Evolutionary conservation across 2,888 invertebrate genomes (phyloP).

Genomic region (Cephus pulcher): DNA sequence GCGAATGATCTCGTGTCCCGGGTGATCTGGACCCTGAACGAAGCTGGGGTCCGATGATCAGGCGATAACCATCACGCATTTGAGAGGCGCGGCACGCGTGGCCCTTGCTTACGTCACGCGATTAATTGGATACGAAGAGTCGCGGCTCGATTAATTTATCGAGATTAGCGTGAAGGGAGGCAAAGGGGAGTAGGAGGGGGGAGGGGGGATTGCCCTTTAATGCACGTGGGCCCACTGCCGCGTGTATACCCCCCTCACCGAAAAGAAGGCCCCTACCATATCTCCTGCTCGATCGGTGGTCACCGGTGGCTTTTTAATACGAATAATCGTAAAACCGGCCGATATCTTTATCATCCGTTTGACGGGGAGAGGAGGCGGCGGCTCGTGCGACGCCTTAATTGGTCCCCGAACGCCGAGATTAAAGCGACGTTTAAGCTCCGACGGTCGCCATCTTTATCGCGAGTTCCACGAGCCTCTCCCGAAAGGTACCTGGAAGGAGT

Average conservation of each 20-base stretch:
- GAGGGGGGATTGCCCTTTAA: neutral
- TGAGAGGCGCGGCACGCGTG: conserved; percentile 3
- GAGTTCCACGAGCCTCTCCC: too few relatives aligned
- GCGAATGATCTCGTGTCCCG: too few relatives aligned
- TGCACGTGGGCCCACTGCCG: neutral
- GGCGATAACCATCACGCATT: neutral
- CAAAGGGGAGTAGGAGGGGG: neutral
- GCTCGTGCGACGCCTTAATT: conserved; percentile 1
- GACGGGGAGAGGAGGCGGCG: neutral
- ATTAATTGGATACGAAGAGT: conserved; percentile 1
- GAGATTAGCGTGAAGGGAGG: neutral
- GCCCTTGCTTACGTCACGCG: conserved; percentile 4
- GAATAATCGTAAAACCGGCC: conserved; percentile 1
- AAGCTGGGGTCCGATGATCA: neutral
- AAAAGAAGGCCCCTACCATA: neutral
- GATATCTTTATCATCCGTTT: conserved; percentile 5
- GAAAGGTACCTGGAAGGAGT: too few relatives aligned
- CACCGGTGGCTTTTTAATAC: neutral
- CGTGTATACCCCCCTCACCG: neutral
- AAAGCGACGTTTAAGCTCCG: neutral
- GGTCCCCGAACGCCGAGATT: neutral
- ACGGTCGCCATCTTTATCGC: too few relatives aligned
- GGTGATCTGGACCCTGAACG: too few relatives aligned
- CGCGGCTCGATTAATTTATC: conserved; percentile 4
- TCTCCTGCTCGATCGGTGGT: neutral